Evolutionary conservation across 2,113 vertebrate species (phyloP).

Genomic region (Myotis davidii): DNA sequence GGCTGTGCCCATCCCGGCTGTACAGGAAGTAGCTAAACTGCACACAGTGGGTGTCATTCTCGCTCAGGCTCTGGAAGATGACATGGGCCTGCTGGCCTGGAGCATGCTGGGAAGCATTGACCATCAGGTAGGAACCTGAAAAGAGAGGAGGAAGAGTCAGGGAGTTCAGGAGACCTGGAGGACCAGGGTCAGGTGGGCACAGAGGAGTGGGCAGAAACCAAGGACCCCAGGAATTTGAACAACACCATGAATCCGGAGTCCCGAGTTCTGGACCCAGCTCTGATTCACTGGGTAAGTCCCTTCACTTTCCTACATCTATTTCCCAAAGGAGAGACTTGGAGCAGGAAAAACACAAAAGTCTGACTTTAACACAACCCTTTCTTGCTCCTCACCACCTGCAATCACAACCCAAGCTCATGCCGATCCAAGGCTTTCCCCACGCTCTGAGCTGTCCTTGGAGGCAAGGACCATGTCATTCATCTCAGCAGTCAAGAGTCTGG

Average conservation of each 20-base stretch:
- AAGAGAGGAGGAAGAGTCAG: constrained; percentile 1
- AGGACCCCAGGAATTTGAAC: constrained; percentile 15
- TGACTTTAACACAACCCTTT: neutral
- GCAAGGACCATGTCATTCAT: neutral
- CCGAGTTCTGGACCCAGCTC: neutral
- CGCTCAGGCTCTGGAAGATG: constrained; percentile 94
- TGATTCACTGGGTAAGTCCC: neutral
- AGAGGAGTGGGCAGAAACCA: constrained; percentile 36
- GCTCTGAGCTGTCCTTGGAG: neutral
- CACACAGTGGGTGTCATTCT: constrained; percentile 98
- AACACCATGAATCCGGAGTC: neutral
- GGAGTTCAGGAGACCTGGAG: constrained; percentile 5
- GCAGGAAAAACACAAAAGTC: neutral
- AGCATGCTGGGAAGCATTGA: constrained; percentile 95
- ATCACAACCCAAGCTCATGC: neutral
- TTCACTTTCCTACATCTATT: neutral
- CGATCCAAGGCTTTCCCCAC: neutral
- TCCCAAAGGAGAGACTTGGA: constrained; percentile 8
- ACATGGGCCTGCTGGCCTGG: constrained; percentile 93
- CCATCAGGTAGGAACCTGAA: constrained; percentile 96
- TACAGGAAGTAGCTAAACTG: constrained; percentile 99
- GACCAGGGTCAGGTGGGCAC: constrained; percentile 69
- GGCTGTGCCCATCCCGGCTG: constrained; percentile 94
- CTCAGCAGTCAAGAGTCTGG: neutral
- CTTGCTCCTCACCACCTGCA: neutral